Conservation (phyloP, 2,888 invertebrate genomes). For the Caenorhabditis sp. region DNA sequence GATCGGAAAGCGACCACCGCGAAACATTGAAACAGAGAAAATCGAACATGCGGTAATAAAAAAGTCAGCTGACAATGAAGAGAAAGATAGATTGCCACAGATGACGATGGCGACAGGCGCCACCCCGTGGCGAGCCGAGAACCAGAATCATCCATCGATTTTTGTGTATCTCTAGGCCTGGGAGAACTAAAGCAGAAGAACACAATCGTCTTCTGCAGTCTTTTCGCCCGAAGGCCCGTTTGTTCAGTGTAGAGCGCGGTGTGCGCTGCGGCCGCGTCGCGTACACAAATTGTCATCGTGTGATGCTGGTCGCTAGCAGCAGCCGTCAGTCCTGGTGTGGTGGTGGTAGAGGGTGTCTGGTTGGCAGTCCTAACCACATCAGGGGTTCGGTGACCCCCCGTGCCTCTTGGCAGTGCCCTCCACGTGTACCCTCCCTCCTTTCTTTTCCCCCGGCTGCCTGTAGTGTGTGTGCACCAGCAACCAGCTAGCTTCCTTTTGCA, state of each 20-base stretch:
- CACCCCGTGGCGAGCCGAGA: conserved; percentile 12
- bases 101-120: background rate
- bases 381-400: conserved; percentile 9
- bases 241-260: conserved; percentile 51
- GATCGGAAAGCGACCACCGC: background rate
- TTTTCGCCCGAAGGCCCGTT: conserved; percentile 39
- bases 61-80: conserved; percentile 51
- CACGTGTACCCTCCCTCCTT: conserved; percentile 38
- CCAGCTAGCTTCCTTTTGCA: conserved; percentile 27
- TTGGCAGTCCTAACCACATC: conserved; percentile 40
- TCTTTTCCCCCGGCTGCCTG: background rate
- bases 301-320: conserved; percentile 54
- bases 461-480: background rate
- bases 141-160: conserved; percentile 30
- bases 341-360: conserved; percentile 45
- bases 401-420: conserved; percentile 17
- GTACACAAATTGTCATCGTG: conserved; percentile 66
- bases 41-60: conserved; percentile 34
- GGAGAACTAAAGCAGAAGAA: conserved; percentile 22
- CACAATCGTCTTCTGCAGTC: conserved; percentile 24
- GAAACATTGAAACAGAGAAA: conserved; percentile 7
- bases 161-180: conserved; percentile 19
- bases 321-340: background rate
- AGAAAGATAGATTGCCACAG: background rate
- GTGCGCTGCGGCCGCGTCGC: conserved; percentile 63